Percentiles rank a stretch among this genome's conserved stretches.
Evolutionary conservation across 2,888 invertebrate species (phyloP).

Genomic region (Lochmaea capreae): DNA sequence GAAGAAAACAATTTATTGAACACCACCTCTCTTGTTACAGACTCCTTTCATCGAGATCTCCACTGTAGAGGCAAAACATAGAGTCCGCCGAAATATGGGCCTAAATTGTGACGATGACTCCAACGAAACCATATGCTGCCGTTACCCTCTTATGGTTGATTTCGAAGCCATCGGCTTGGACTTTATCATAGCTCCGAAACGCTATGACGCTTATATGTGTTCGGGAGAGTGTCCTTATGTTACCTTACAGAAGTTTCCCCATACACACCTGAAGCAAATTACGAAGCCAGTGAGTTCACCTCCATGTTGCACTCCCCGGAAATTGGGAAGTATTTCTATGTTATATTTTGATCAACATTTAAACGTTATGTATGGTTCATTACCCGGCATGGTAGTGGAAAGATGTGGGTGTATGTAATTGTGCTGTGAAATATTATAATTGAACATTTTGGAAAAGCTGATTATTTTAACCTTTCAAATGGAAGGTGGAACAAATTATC

Average conservation of each 20-base stretch:
- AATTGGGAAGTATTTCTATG: slow-evolving; percentile 89
- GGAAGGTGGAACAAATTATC: neutral
- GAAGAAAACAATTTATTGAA: neutral
- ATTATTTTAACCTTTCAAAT: neutral
- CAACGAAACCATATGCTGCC: slow-evolving; percentile 88
- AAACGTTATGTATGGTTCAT: slow-evolving; percentile 87
- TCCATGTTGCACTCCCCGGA: slow-evolving; percentile 93
- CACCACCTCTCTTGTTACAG: slow-evolving; percentile 59
- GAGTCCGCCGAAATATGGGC: slow-evolving; percentile 82
- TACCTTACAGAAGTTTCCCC: slow-evolving; percentile 86
- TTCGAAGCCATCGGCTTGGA: slow-evolving; percentile 97
- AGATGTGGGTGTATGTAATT: slow-evolving; percentile 90
- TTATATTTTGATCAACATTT: slow-evolving; percentile 91
- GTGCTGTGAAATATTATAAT: slow-evolving; percentile 20
- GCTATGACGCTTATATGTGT: slow-evolving; percentile 96
- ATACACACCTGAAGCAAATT: slow-evolving; percentile 88
- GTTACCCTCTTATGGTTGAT: slow-evolving; percentile 92
- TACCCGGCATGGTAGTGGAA: slow-evolving; percentile 95
- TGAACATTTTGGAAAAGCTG: slow-evolving; percentile 4
- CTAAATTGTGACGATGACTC: slow-evolving; percentile 84
- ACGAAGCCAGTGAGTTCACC: slow-evolving; percentile 82
- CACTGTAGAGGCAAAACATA: slow-evolving; percentile 70
- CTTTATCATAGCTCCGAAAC: slow-evolving; percentile 96
- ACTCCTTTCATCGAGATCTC: slow-evolving; percentile 72
- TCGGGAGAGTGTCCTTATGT: slow-evolving; percentile 93